Base-by-base conservation (phyloP, 2,888 invertebrate species). In the Hydropsyche betteni region DNA sequence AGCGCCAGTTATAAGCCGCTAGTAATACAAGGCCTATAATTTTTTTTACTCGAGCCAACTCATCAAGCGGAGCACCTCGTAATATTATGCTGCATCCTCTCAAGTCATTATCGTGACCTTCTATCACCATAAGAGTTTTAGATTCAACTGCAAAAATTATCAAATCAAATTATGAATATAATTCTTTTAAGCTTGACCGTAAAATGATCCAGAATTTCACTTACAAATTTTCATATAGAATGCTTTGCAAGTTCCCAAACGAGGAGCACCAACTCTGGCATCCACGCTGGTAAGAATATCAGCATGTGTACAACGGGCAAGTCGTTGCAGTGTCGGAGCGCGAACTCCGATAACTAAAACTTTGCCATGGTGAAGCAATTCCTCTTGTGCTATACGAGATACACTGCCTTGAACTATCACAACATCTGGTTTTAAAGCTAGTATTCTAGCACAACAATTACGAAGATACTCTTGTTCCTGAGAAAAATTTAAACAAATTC, bases 111-210 rank as follows among this genome's bases (percentile, higher is more conserved):
- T 94, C 92, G 80, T 97, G 94, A 5, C 97, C 96, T 84, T 98
- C 98, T 80, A 98, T 92, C 80, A 94, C 94, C 95, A 99, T 95
- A 44, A 99, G 85, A 0, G 96, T 96, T 87, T 99, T 99, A 34
- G 86, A 85, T 0, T 88, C 86, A 81, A 89, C 91, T 91, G 83
- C 52, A 82, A 44, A 44, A 44, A 44, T 8, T 3, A 12, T 10
- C 5, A 55, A 55, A 55, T 55, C 10, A 44, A 44, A 44, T 55
- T n/a, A 5, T 10, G 12, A 55, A 55, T n/a, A 34, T 14, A 44
- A 7, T 44, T 1, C 24, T 71, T 14, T 53, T 50, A 55, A 71
- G 68, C 10, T 24, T 24, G 50, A 10, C 14, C 14, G 50, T 68
- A 38, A 12, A 50, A 71, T 71, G 8, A 53, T 3, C 6, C 10